phyloP scores from a whole-genome alignment of 2,113 vertebrate species.

The Rhinogobius similis region DNA sequence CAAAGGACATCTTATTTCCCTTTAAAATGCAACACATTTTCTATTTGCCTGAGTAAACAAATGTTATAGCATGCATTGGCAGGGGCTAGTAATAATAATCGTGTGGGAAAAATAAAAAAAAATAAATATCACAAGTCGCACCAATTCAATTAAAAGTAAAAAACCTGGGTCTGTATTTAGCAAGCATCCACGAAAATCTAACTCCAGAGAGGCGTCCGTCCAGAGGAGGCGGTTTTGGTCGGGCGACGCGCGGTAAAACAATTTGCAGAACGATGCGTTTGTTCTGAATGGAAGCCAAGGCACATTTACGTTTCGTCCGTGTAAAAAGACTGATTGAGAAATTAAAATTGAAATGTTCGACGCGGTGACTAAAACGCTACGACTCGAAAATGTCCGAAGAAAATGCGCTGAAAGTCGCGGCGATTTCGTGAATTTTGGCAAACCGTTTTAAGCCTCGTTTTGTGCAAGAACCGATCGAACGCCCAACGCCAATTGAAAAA shows the following conservation, averaged over 20 bases:
- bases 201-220: slow-evolving; percentile 14
- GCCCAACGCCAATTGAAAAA: slow-evolving; percentile 5
- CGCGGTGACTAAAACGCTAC: slow-evolving; percentile 11
- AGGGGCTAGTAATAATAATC: slow-evolving; percentile 46
- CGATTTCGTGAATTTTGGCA: slow-evolving; percentile 47
- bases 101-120: slow-evolving; percentile 7
- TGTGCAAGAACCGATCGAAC: background rate
- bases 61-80: slow-evolving; percentile 89
- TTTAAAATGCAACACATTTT: slow-evolving; percentile 85
- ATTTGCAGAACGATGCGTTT: slow-evolving; percentile 14
- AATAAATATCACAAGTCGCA: slow-evolving; percentile 66
- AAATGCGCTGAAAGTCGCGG: background rate
- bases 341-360: no score
- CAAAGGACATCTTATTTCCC: slow-evolving; percentile 74
- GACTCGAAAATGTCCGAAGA: background rate
- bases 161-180: slow-evolving; percentile 50
- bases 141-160: slow-evolving; percentile 17
- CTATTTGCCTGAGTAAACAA: slow-evolving; percentile 90
- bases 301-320: slow-evolving; percentile 57
- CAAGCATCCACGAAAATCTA: slow-evolving; percentile 58
- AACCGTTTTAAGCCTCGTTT: slow-evolving; percentile 28
- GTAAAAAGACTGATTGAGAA: slow-evolving; percentile 37
- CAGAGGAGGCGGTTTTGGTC: slow-evolving; percentile 35
- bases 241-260: slow-evolving; percentile 30
- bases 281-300: slow-evolving; percentile 60